These are phyloP conservation scores for Knipowitschia caucasica DNA, from an alignment of 2,797 vertebrate genomes.

Conservation along the genomic window DNA sequence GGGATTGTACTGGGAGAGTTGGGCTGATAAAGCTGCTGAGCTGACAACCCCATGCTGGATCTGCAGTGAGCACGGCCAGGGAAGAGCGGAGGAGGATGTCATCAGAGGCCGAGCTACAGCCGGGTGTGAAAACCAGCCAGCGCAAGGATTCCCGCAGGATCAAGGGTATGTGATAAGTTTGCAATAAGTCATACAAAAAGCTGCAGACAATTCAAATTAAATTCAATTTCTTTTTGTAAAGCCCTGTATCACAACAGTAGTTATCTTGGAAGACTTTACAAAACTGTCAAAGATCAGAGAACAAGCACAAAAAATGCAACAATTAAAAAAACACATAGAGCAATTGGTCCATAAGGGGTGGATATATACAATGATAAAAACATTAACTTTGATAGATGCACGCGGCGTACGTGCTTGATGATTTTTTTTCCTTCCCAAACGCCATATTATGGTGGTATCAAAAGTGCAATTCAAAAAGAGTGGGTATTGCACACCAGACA, in stretches of 20 bases:
- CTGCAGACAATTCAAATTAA: not conserved
- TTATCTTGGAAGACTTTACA: too few relatives aligned
- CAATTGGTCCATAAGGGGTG: too few relatives aligned
- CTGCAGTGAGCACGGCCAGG: slow-evolving; percentile 65
- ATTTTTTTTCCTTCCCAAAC: too few relatives aligned
- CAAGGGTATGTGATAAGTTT: slow-evolving; percentile 79
- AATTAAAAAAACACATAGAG: too few relatives aligned
- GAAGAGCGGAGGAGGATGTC: slow-evolving; percentile 90
- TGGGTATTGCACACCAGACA: too few relatives aligned
- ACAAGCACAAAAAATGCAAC: too few relatives aligned
- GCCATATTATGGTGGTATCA: too few relatives aligned
- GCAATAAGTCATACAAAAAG: not conserved
- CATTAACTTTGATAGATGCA: too few relatives aligned
- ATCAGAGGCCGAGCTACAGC: slow-evolving; percentile 97
- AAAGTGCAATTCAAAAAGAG: too few relatives aligned
- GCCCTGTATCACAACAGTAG: not conserved
- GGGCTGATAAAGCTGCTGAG: slow-evolving; percentile 51
- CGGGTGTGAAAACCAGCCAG: slow-evolving; percentile 95
- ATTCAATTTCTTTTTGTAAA: not conserved
- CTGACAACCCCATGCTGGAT: slow-evolving; percentile 69
- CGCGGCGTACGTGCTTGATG: too few relatives aligned
- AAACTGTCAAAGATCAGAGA: too few relatives aligned
- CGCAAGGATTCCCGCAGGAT: slow-evolving; percentile 92
- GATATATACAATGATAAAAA: too few relatives aligned
- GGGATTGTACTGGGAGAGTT: slow-evolving; percentile 40